Evolutionary conservation across 2,888 invertebrate species (phyloP).

Genomic region (Nymphalis polychloros): DNA sequence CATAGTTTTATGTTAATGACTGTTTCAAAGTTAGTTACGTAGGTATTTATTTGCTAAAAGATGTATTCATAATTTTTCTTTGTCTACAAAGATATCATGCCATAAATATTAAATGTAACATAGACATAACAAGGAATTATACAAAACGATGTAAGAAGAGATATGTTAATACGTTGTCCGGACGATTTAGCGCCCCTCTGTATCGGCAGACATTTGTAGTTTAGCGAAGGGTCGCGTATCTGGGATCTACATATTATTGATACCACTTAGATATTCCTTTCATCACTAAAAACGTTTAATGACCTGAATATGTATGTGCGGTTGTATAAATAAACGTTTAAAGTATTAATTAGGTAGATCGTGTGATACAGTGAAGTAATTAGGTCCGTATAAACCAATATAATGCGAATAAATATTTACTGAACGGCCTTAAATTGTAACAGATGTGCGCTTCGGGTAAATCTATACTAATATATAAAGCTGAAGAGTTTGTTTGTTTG

Average conservation of each 20-base stretch:
- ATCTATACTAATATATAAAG: too few relatives aligned
- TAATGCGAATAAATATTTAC: constrained; percentile 27
- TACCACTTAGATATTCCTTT: constrained; percentile 53
- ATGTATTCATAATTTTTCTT: background rate
- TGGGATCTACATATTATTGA: constrained; percentile 52
- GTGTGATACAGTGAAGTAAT: constrained; percentile 32
- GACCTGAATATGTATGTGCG: constrained; percentile 51
- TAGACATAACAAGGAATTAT: constrained; percentile 54
- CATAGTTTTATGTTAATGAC: too few relatives aligned
- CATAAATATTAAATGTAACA: constrained; percentile 25
- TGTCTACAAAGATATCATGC: background rate
- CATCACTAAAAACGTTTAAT: constrained; percentile 60
- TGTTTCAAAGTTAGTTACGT: too few relatives aligned
- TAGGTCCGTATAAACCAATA: constrained; percentile 27
- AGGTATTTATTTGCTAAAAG: background rate
- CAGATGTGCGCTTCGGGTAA: background rate
- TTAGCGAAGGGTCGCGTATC: constrained; percentile 64
- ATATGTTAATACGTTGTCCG: constrained; percentile 71
- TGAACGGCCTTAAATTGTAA: constrained; percentile 2
- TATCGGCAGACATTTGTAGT: constrained; percentile 62
- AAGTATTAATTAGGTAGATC: constrained; percentile 47
- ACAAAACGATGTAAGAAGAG: constrained; percentile 68
- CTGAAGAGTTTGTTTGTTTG: too few relatives aligned
- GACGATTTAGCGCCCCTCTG: constrained; percentile 76
- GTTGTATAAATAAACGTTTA: constrained; percentile 42